phyloP scores from a whole-genome alignment of 2,113 vertebrate genomes.

The Typhlomys cinereus region DNA sequence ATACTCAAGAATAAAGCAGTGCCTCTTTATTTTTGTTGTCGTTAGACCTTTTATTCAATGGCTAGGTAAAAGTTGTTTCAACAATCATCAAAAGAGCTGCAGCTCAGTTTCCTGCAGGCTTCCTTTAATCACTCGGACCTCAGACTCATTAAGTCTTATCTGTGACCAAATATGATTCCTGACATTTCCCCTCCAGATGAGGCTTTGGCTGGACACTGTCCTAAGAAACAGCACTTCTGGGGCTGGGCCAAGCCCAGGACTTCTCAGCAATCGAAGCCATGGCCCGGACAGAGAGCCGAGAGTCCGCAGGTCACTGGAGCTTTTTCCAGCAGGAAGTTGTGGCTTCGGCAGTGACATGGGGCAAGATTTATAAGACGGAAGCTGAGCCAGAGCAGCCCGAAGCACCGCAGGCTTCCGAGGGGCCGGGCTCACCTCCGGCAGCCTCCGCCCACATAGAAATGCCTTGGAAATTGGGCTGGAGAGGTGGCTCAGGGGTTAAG shows the following conservation, averaged over 20 bases:
- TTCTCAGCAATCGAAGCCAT: neutral
- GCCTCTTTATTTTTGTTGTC: neutral
- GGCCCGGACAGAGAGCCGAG: neutral
- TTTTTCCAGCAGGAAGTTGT: constrained; percentile 74
- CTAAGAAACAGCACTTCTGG: constrained; percentile 33
- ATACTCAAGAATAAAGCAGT: neutral
- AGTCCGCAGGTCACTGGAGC: constrained; percentile 65
- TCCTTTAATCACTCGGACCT: constrained; percentile 76
- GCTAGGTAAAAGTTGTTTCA: constrained; percentile 62
- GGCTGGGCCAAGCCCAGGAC: neutral
- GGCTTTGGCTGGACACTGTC: constrained; percentile 57
- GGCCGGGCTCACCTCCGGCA: neutral
- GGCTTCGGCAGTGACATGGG: constrained; percentile 5
- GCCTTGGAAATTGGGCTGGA: neutral
- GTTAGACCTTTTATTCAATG: neutral
- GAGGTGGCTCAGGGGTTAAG: no score
- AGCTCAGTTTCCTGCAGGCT: constrained; percentile 71
- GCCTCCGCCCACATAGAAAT: neutral
- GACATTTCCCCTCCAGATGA: constrained; percentile 79
- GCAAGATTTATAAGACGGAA: constrained; percentile 44
- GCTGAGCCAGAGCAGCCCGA: neutral
- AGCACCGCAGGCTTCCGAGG: neutral
- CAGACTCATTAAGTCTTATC: constrained; percentile 78
- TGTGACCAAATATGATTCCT: constrained; percentile 74
- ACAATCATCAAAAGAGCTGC: neutral